A percentile compares a stretch with the other conserved stretches of the same genome.
Conservation (phyloP, 1,140 invertebrate species). For the Drosophila micromelanica region DNA sequence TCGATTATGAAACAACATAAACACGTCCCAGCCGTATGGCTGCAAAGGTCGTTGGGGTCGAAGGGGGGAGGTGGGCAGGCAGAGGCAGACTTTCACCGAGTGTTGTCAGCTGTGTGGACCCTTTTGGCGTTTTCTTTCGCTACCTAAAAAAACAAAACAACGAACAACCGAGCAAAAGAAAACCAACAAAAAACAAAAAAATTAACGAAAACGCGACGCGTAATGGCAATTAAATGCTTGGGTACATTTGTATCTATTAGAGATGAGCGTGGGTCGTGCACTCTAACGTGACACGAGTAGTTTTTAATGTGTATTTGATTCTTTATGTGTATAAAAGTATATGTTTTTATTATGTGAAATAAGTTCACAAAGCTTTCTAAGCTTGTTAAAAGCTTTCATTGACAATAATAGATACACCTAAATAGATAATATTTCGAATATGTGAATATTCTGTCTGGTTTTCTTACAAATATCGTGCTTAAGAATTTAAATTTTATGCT, state of each 20-base stretch:
- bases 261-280: background rate
- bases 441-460: background rate
- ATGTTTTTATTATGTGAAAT: no score
- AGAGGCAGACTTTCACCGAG: constrained; percentile 68
- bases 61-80: background rate
- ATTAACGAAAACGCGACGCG: constrained; percentile 54
- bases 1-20: constrained; percentile 77
- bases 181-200: constrained; percentile 40
- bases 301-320: no score
- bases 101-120: constrained; percentile 67
- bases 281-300: constrained; percentile 1
- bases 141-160: constrained; percentile 61
- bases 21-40: constrained; percentile 52
- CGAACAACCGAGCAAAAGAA: constrained; percentile 48
- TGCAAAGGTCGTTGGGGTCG: constrained; percentile 8
- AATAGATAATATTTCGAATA: background rate
- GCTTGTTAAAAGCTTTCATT: no score
- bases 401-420: no score
- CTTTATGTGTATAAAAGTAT: no score
- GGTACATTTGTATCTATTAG: constrained; percentile 19
- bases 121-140: constrained; percentile 37
- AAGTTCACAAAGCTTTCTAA: no score
- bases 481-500: background rate
- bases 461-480: background rate
- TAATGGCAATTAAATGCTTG: constrained; percentile 72